phyloP scores from a whole-genome alignment of 2,797 vertebrate genomes.

The Myripristis murdjan region DNA sequence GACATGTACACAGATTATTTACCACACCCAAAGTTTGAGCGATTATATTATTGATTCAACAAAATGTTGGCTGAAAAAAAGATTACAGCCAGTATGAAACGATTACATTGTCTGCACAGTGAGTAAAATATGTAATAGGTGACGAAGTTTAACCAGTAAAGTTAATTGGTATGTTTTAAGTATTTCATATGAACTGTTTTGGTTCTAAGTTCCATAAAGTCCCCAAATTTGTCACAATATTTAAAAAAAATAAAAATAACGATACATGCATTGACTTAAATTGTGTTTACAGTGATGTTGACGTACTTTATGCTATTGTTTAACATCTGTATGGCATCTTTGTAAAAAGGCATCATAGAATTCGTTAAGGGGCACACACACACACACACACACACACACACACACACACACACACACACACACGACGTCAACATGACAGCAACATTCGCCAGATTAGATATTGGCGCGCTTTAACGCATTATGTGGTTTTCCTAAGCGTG shows the following conservation, averaged over 20 bases:
- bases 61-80: background rate
- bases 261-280: too few relatives aligned
- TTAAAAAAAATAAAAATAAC: too few relatives aligned
- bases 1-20: background rate
- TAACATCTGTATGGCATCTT: conserved; percentile 16
- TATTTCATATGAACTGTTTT: conserved; percentile 10
- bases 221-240: background rate
- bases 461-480: conserved; percentile 47
- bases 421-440: conserved; percentile 42
- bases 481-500: conserved; percentile 38
- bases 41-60: background rate
- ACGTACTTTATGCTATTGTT: too few relatives aligned
- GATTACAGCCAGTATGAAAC: background rate
- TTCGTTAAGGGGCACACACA: too few relatives aligned
- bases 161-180: background rate
- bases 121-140: conserved; percentile 9
- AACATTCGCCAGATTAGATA: conserved; percentile 19
- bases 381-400: background rate
- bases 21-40: conserved; percentile 9
- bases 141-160: too few relatives aligned
- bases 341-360: conserved; percentile 13
- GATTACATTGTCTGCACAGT: conserved; percentile 22
- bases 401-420: background rate
- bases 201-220: too few relatives aligned
- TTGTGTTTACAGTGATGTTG: too few relatives aligned